Evolutionary conservation across 2,113 vertebrate species (phyloP).

Genomic region (Panthera leo): DNA sequence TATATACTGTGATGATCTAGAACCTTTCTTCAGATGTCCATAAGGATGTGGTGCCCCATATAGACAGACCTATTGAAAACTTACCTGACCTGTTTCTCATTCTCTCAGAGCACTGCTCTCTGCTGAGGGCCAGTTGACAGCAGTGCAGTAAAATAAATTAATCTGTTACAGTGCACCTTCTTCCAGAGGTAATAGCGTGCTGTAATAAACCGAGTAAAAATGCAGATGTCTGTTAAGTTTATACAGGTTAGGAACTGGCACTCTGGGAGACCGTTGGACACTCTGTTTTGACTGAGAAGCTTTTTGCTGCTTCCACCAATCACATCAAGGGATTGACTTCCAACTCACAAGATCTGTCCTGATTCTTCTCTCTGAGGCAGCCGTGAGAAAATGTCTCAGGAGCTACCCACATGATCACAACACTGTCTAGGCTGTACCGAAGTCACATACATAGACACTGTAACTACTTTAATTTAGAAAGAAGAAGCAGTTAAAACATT

Average conservation of each 20-base stretch:
- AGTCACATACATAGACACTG: background rate
- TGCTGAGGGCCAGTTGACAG: background rate
- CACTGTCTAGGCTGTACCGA: background rate
- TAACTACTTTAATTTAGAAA: background rate
- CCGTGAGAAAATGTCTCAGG: background rate
- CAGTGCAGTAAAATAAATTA: background rate
- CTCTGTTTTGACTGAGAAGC: background rate
- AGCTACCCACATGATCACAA: background rate
- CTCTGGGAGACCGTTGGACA: background rate
- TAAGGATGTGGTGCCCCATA: background rate
- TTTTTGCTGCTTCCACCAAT: background rate
- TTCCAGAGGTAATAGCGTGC: background rate
- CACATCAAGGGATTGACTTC: background rate
- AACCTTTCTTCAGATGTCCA: background rate
- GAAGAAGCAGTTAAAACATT: background rate
- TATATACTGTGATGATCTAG: background rate
- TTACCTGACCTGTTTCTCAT: background rate
- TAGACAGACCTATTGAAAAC: background rate
- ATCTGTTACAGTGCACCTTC: background rate
- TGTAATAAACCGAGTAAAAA: background rate
- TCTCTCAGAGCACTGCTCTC: background rate
- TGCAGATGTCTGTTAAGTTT: background rate
- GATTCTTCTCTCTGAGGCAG: background rate
- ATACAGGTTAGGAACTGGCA: background rate
- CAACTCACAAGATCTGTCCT: background rate